These are phyloP conservation scores for Cyphomyrmex costatus DNA, from an alignment of 1,140 invertebrate genomes.

Conservation along the genomic window DNA sequence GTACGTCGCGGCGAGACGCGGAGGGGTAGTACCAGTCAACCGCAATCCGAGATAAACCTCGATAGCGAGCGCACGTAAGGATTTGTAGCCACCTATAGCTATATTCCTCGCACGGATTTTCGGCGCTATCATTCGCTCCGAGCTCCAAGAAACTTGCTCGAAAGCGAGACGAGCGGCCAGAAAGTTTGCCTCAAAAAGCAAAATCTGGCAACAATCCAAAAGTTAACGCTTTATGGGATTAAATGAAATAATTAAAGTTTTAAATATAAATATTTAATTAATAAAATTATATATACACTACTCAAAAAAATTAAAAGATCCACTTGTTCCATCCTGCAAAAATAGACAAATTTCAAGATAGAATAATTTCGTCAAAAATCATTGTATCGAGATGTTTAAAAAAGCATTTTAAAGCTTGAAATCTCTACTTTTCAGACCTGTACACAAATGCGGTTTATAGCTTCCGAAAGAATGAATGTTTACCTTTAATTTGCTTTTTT, in stretches of 20 bases:
- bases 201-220: constrained; percentile 17
- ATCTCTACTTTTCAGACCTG: no score
- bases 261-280: neutral
- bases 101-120: constrained; percentile 44
- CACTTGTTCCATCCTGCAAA: no score
- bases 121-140: constrained; percentile 43
- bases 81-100: constrained; percentile 50
- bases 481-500: no score
- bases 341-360: no score
- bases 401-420: no score
- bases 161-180: constrained; percentile 19
- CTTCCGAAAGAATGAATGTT: no score
- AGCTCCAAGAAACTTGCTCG: constrained; percentile 42
- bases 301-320: no score
- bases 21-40: constrained; percentile 58
- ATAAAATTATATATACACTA: neutral
- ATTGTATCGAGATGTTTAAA: no score
- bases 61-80: constrained; percentile 59
- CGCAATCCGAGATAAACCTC: constrained; percentile 74
- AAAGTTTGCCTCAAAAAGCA: constrained; percentile 43
- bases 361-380: no score
- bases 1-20: constrained; percentile 17
- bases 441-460: no score
- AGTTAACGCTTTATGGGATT: neutral
- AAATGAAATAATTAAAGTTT: neutral